Conservation (phyloP, 2,113 vertebrate genomes). For the Melanerpes aurifrons region DNA sequence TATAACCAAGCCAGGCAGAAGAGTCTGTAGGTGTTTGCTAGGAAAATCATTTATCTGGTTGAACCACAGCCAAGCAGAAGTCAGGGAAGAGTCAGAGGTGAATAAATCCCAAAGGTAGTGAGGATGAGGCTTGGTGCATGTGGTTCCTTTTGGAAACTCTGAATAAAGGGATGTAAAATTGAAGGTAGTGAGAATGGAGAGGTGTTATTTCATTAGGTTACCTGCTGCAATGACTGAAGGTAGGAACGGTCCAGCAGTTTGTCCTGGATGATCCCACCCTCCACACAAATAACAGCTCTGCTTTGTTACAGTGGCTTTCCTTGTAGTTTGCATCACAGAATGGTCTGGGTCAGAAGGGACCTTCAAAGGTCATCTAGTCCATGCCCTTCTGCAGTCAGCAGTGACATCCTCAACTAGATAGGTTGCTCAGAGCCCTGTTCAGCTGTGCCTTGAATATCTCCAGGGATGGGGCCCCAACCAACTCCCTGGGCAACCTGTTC, state of each 20-base stretch:
- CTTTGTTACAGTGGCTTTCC: background rate
- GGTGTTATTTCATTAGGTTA: background rate
- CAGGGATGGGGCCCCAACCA: too few relatives aligned
- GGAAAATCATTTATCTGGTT: background rate
- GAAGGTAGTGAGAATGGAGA: background rate
- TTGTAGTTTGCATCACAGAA: background rate
- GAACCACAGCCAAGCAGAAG: background rate
- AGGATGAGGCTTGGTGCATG: background rate
- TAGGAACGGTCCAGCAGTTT: background rate
- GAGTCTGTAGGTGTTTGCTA: background rate
- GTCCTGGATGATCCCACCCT: background rate
- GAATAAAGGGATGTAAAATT: background rate
- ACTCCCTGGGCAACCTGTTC: too few relatives aligned
- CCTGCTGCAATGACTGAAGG: background rate
- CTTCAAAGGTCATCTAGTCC: too few relatives aligned
- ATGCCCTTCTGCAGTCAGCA: too few relatives aligned
- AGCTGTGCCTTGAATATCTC: too few relatives aligned
- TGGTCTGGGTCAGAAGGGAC: too few relatives aligned
- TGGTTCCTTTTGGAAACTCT: background rate
- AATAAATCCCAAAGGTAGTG: background rate
- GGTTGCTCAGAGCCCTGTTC: too few relatives aligned
- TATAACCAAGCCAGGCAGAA: background rate
- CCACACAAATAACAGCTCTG: rapidly evolving
- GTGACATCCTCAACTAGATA: too few relatives aligned
- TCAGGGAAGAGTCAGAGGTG: background rate